Base-by-base conservation (phyloP, 2,888 invertebrate genomes). In the Rugalucina vietnamica region DNA sequence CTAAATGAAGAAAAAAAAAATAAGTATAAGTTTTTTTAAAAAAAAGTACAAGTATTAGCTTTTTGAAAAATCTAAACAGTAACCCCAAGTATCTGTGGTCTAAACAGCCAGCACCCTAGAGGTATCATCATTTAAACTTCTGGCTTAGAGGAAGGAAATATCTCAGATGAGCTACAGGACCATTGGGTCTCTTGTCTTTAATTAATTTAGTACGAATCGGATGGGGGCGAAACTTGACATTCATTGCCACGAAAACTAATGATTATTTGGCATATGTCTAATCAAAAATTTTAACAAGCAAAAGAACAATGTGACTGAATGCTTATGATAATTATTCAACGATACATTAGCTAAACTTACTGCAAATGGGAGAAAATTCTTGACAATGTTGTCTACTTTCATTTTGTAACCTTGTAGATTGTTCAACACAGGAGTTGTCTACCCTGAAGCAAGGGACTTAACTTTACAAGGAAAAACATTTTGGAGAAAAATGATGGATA, bases 401-500 rank as follows among this genome's bases (percentile, higher is more conserved):
- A 24, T 50, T 60, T 60, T 32, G 70, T 70, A 32, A 70, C 50
- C 77, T 70, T 34, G 70, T 32, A 34, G 18, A 43, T 12, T 43
- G 8, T 43, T 18, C n/a, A n/a, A n/a, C 18, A 12, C 43, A 43
- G 8, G 60, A 60, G 60, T 65, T 27, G 18, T 34, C 65, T 65
- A 65, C 65, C 65, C 24, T 65, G 34, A 8, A n/a, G 12, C 27
- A 65, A 65, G 65, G 65, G 65, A 65, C n/a, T n/a, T n/a, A n/a
- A n/a, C n/a, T n/a, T n/a, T n/a, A n/a, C n/a, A n/a, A n/a, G n/a
- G 34, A 65, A 8, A 65, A 65, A 1, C 65, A 21, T 8, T 29
- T 21, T 60, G 34, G 12, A 18, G 3, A n/a, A 75, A 75, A 73
- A 54, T 65, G 43, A 74, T 65, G 27, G 83, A 87, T 76, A 76